Evolutionary conservation across 2,797 vertebrate genomes (phyloP), one percentile per base, ranked within the genome.

Genomic region (Merluccius polli): DNA sequence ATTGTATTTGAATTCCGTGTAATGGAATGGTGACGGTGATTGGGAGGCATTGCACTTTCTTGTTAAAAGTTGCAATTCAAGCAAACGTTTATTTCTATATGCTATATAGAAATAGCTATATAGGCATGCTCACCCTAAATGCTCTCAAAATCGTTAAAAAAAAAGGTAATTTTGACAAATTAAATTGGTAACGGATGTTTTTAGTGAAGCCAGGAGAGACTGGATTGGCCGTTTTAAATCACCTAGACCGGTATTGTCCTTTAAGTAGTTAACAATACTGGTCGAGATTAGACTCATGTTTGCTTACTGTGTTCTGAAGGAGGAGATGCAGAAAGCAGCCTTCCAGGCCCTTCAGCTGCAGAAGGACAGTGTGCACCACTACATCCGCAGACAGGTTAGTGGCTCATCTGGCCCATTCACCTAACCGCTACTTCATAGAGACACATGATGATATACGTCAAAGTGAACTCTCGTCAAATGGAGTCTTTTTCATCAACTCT

Each of bases 271-370:
- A 10, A 65, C 59, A 27, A n/a, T 27, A 27, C 24, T 4, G 96
- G 97, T 98, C 83, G 2, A 31, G 29, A 76, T 13, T 2, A 0
- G 33, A 27, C 65, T 1, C 30, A 36, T 13, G 30, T 48, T 2
- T 13, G 2, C 63, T 77, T 18, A 0, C 69, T 85, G n/a, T 84
- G 27, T 32, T 4, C 70, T 87, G 31, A 90, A 98, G 97, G 96
- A 95, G 59, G 94, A 96, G 82, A 96, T 99, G 92, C 98, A 99
- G 93, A 99, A 96, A 86, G 94, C 94, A 2, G 98, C 97, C 0
- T 99, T 98, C 16, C 95, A 98, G 93, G 96, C 96, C 2, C 92
- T 98, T 72, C 98, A 98, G 87, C 91, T 98, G 83, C 97, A 98
- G 91, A 96, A 94, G 75, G 97, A 99, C 73, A 91, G 95, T 4